A percentile compares a stretch with the other conserved stretches of the same genome.
Conservation (phyloP, 2,888 invertebrate species). For the Carabus problematicus region DNA sequence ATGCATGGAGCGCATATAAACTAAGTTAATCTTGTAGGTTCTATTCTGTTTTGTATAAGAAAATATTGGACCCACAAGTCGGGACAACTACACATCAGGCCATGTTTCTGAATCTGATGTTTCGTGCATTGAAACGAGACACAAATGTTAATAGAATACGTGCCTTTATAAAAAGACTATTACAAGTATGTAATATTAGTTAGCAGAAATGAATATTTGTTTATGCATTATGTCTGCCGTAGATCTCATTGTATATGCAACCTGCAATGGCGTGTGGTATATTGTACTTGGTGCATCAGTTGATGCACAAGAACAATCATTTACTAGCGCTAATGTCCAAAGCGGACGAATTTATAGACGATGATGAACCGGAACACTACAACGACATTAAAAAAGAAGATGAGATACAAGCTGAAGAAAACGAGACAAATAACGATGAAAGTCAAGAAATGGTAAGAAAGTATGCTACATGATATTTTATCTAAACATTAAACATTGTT, state of each 20-base stretch:
- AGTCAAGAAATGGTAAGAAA: slow-evolving; percentile 61
- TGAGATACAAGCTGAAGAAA: slow-evolving; percentile 51
- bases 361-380: slow-evolving; percentile 55
- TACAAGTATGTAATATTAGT: slow-evolving; percentile 64
- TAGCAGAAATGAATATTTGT: slow-evolving; percentile 8
- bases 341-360: slow-evolving; percentile 45
- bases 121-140: slow-evolving; percentile 85
- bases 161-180: slow-evolving; percentile 85
- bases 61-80: slow-evolving; percentile 79
- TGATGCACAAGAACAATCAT: slow-evolving; percentile 58
- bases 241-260: slow-evolving; percentile 72
- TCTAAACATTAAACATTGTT: slow-evolving; percentile 52
- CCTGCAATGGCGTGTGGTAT: slow-evolving; percentile 84
- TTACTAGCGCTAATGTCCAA: slow-evolving; percentile 51
- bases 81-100: slow-evolving; percentile 74
- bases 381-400: slow-evolving; percentile 53
- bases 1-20: neutral
- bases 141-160: slow-evolving; percentile 72
- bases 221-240: slow-evolving; percentile 49
- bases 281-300: slow-evolving; percentile 79
- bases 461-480: slow-evolving; percentile 58
- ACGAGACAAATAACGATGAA: slow-evolving; percentile 50
- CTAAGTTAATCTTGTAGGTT: slow-evolving; percentile 62
- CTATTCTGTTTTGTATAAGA: slow-evolving; percentile 89
- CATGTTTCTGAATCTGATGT: slow-evolving; percentile 85